Base-by-base conservation (phyloP, 2,888 invertebrate genomes). In the Leptopilina syphax region DNA sequence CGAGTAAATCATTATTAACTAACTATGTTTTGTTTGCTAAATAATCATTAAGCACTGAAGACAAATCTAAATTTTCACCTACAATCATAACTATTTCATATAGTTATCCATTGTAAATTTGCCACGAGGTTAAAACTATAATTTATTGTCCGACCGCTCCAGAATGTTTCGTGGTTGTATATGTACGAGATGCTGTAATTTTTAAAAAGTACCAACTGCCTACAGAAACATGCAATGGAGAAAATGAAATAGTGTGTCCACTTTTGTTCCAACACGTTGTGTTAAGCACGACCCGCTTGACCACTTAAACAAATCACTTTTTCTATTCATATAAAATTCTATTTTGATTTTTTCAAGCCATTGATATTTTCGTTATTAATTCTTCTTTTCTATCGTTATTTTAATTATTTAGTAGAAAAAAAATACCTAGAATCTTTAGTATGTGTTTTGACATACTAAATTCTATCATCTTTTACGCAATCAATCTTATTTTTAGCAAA, bases 181-280 rank as follows among this genome's bases (percentile, higher is more conserved):
- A 83, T 82, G 77, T 83, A 84, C 65, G 82, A 66, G 54, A 79
- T 67, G 63, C 68, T 77, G 81, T 85, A 85, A 85, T 83, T 85
- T 83, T 60, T 34, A 80, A 80, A 80, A 83, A 41, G 77, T 78
- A 76, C 79, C 54, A 80, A 66, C 78, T 60, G 65, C 54, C 67
- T 65, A 24, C 63, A 47, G 50, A 76, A 77, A 77, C 77, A 44
- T 47, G 70, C 77, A 81, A 78, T 80, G 44, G 67, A 47, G 60
- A 67, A 80, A 81, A 80, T 76, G 76, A 84, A 82, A 83, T 82
- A 81, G 41, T 63, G 9, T 9, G 41, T 54, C 60, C 60, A 41
- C 76, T 63, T n/a, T 77, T 65, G 63, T 77, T 77, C 18, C n/a
- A 41, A 65, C 44, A 63, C 44, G 54, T n/a, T 60, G 34, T 65